phyloP scores from a whole-genome alignment of 2,888 invertebrate species.

The Nemotelus nigrinus region DNA sequence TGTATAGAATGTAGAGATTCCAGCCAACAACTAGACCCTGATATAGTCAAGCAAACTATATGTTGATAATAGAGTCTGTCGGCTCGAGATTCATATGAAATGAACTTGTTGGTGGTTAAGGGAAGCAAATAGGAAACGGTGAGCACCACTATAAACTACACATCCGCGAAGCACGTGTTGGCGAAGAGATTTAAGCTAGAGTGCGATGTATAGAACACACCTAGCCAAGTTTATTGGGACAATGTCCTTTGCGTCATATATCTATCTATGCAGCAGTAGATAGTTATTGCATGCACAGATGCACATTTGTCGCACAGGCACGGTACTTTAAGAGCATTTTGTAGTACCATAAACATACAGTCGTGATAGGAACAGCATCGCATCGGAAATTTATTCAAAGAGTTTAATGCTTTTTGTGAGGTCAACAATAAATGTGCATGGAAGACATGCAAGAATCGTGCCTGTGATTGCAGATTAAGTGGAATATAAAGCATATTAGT shows the following conservation, averaged over 20 bases:
- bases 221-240: slow-evolving; percentile 6
- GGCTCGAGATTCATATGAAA: not conserved
- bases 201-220: not conserved
- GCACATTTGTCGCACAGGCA: too few relatives aligned
- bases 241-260: slow-evolving; percentile 2
- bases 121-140: not conserved
- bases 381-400: too few relatives aligned
- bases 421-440: too few relatives aligned
- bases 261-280: too few relatives aligned
- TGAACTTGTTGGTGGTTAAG: not conserved
- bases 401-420: too few relatives aligned
- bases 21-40: not conserved
- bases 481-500: too few relatives aligned
- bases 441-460: too few relatives aligned
- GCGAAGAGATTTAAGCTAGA: not conserved
- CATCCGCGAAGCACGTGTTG: not conserved
- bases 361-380: too few relatives aligned
- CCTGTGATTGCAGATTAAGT: too few relatives aligned
- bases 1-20: not conserved
- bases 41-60: not conserved
- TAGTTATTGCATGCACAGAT: too few relatives aligned
- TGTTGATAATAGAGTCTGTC: not conserved
- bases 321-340: too few relatives aligned
- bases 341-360: too few relatives aligned
- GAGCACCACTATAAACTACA: not conserved